These are phyloP conservation scores for Prolemur simus DNA, from an alignment of 2,113 vertebrate species.

Conservation along the genomic window DNA sequence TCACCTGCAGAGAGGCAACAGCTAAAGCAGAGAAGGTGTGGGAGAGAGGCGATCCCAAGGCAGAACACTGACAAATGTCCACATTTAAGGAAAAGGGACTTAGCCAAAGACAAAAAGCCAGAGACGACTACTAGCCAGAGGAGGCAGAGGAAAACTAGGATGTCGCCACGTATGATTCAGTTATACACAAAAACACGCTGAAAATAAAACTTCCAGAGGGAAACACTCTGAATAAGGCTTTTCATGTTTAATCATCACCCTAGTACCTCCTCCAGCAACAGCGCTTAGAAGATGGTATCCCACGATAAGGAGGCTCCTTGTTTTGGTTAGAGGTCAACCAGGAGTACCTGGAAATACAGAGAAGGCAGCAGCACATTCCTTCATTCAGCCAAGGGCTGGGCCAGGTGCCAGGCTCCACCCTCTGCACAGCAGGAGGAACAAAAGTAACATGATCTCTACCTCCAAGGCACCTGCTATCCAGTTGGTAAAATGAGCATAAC, in stretches of 20 bases:
- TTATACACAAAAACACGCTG: background rate
- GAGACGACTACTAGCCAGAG: background rate
- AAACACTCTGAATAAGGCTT: background rate
- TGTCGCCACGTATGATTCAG: rapidly evolving
- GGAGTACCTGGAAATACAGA: background rate
- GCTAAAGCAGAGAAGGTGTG: background rate
- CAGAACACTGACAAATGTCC: background rate
- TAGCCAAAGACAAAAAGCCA: background rate
- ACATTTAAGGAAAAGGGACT: background rate
- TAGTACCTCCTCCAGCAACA: background rate
- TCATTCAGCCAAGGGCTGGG: background rate
- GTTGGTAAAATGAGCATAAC: background rate
- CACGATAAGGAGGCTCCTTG: background rate
- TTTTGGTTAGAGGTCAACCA: background rate
- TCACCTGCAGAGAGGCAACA: background rate
- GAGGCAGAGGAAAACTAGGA: background rate
- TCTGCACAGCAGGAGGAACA: background rate
- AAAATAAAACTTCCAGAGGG: background rate
- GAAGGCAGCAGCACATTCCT: background rate
- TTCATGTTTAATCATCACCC: background rate
- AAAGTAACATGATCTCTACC: background rate
- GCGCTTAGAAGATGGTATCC: background rate
- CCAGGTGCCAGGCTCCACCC: too few relatives aligned
- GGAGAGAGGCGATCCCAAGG: background rate
- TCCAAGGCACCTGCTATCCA: background rate